phyloP scores from a whole-genome alignment of 2,888 invertebrate species.

The Anticlea derivata region DNA sequence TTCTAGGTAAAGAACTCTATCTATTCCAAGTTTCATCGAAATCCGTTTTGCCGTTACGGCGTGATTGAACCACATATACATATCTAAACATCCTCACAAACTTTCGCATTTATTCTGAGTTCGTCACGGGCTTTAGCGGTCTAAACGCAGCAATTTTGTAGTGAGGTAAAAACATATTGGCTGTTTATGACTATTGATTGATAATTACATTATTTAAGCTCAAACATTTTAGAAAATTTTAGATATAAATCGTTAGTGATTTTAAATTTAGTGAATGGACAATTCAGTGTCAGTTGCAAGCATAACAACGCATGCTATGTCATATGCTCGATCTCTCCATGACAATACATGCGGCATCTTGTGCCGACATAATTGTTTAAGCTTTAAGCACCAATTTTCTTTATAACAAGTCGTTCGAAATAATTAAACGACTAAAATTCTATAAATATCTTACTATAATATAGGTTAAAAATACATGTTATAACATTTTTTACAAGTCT shows the following conservation, averaged over 20 bases:
- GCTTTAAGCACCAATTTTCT: constrained; percentile 84
- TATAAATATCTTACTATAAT: constrained; percentile 84
- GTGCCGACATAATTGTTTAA: constrained; percentile 76
- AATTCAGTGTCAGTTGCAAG: constrained; percentile 51
- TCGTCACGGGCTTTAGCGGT: background rate
- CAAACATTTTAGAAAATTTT: background rate
- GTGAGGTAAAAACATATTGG: background rate
- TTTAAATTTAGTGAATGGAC: constrained; percentile 22
- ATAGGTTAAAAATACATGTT: constrained; percentile 84
- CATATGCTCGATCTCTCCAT: constrained; percentile 76
- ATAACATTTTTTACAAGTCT: constrained; percentile 83
- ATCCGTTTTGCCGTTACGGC: no score
- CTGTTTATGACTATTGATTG: background rate
- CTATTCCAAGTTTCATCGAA: no score
- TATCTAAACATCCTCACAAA: no score
- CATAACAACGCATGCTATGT: constrained; percentile 83
- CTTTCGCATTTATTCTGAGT: constrained; percentile 11
- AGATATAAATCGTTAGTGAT: background rate
- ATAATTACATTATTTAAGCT: background rate
- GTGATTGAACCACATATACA: no score
- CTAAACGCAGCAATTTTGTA: constrained; percentile 23
- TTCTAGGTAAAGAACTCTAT: no score
- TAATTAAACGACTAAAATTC: constrained; percentile 84
- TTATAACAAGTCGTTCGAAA: constrained; percentile 84
- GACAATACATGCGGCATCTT: constrained; percentile 76